Conservation (phyloP, 2,113 vertebrate genomes). For the Plecotus auritus region DNA sequence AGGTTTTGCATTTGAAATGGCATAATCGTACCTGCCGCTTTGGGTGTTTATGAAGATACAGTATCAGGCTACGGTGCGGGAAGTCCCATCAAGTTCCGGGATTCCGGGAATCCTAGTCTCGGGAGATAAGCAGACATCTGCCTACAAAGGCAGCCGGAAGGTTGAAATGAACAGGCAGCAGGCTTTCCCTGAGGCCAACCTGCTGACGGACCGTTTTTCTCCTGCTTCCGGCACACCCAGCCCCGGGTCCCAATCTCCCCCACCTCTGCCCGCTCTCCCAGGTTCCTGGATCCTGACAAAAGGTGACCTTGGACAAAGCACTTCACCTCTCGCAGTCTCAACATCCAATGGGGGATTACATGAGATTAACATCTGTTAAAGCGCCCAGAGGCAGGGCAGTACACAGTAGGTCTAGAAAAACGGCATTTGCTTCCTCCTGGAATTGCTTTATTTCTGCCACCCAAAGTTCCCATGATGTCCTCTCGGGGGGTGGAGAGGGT, state of each 20-base stretch:
- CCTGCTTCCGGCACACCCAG: fast-evolving
- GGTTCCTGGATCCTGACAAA: not conserved
- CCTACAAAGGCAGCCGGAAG: not conserved
- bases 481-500: not conserved
- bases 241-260: not conserved
- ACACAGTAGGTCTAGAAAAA: not conserved
- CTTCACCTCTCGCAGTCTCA: not conserved
- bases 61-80: not conserved
- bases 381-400: not conserved
- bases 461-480: too few species aligned
- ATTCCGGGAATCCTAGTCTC: not conserved
- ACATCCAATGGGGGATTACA: not conserved
- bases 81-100: not conserved
- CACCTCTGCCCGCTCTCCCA: not conserved
- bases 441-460: not conserved
- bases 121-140: not conserved
- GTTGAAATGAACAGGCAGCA: not conserved
- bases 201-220: fast-evolving
- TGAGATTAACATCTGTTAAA: not conserved
- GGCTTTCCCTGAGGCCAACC: not conserved
- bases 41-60: not conserved
- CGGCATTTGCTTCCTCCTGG: not conserved
- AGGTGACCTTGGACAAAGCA: not conserved
- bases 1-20: not conserved
- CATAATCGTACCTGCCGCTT: not conserved